Base-by-base conservation (phyloP, 1,140 invertebrate genomes). In the Drosophila rhopaloa region DNA sequence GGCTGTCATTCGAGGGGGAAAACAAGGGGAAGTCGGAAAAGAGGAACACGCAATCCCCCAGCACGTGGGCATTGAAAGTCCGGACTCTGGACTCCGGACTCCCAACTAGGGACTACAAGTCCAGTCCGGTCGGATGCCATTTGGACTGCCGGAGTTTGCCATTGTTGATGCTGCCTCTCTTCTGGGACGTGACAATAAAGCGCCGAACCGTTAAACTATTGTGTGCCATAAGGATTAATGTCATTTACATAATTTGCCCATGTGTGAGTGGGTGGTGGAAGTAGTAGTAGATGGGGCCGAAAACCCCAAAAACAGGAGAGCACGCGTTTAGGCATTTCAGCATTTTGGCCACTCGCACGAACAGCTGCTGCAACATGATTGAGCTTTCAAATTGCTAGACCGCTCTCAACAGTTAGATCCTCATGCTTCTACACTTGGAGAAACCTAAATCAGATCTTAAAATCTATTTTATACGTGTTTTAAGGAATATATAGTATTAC, bases 181-280 rank as follows among this genome's bases (percentile, higher is more conserved):
- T 24, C 58, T 65, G 67, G 75, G 76, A 88, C 83, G 83, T 88
- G 83, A 88, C 83, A 88, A 88, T 88, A 88, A 89, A 83, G 83
- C 83, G 83, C 63, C 72, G 83, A 83, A 83, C 71, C 83, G 83
- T 88, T 88, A 80, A 88, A 88, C 83, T 88, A 88, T 88, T 88
- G 84, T 88, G 84, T 78, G 81, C 72, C 76, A 89, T 88, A 89
- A 89, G 83, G 84, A 88, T 88, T 88, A 88, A 88, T 88, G 83
- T 70, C 83, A 88, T 88, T 88, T 88, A 88, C 83, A 88, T 88
- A 88, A 88, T 88, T 88, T 79, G 63, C 67, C 71, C 84, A 80
- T 55, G 65, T 51, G 71, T 51, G 68, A 48, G 59, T 43, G 60
- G 1, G 38, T 14, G 29, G 48, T 32, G 58, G 29, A n/a, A 38